phyloP scores from a whole-genome alignment of 2,888 invertebrate genomes.

The Acrobasis repandana region DNA sequence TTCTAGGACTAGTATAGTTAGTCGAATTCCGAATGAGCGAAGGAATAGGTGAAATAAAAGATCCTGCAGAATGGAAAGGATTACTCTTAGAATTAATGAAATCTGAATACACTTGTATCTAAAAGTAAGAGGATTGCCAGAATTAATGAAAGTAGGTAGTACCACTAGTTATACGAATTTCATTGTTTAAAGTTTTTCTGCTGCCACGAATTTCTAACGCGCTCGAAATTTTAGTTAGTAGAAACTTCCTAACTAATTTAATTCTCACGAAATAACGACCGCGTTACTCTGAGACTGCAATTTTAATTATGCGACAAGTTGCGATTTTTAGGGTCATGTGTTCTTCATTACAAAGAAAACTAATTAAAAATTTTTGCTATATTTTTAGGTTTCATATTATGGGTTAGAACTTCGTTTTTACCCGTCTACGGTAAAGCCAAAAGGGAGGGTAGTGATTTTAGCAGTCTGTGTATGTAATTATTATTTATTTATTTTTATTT shows the following conservation, averaged over 20 bases:
- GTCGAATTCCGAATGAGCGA: too few species aligned
- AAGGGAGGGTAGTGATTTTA: too few species aligned
- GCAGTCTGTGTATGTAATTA: too few species aligned
- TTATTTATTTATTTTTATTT: too few species aligned
- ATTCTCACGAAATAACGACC: slow-evolving; percentile 17
- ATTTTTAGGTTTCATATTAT: not conserved
- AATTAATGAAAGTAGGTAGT: slow-evolving; percentile 6
- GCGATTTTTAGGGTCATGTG: not conserved
- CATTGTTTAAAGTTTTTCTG: slow-evolving; percentile 17
- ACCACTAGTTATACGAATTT: slow-evolving; percentile 7
- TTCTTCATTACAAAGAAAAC: not conserved
- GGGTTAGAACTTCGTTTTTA: too few species aligned
- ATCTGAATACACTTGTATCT: not conserved
- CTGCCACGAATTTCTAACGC: slow-evolving; percentile 11
- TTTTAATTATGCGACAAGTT: slow-evolving; percentile 11
- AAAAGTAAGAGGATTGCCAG: not conserved
- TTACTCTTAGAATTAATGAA: not conserved
- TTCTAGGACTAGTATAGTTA: too few species aligned
- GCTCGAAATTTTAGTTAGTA: slow-evolving; percentile 8
- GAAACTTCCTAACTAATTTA: slow-evolving; percentile 17
- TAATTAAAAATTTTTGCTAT: not conserved
- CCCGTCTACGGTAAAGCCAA: too few species aligned
- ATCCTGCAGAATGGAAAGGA: too few species aligned
- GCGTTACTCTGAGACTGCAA: slow-evolving; percentile 7
- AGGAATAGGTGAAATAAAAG: too few species aligned